Evolutionary conservation across 2,797 vertebrate species (phyloP), one percentile per base, ranked within the genome.

Genomic region (Artibeus jamaicensis): DNA sequence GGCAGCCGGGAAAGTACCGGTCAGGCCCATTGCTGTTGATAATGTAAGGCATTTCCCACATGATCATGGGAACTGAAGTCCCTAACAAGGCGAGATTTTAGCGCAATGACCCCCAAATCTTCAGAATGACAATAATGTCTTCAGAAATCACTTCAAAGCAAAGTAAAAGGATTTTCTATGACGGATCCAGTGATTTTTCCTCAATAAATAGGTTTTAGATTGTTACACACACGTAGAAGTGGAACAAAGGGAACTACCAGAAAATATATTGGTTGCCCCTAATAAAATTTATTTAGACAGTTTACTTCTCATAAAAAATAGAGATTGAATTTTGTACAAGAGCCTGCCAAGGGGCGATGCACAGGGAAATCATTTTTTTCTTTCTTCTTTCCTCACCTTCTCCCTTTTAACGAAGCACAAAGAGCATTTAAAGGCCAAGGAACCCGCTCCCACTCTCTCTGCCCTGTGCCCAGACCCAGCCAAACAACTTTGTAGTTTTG

Each of bases 221-320:
- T 99, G 99, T 99, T 98, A 98, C 98, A 99, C 98, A 98, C 98
- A 99, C 98, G 98, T 98, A 98, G 98, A 98, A 98, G 98, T 98
- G 98, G 98, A 98, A 99, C 98, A 99, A 98, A 99, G 98, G 98
- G 98, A 98, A 98, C 98, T 98, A 98, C 97, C 98, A 98, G 98
- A 98, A 98, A 99, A 99, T 98, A 99, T 99, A 99, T 98, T 99
- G 99, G 98, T 98, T 98, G 98, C 97, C 97, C 98, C 98, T 99
- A 99, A 99, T 99, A 99, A 99, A 99, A 99, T 99, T 99, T 99
- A 99, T 99, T 99, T 98, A 99, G 98, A 98, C 98, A 98, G 99
- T 99, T 99, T 99, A 98, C 98, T 98, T 98, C 99, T 99, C 98
- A 99, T 98, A 99, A 99, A 99, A 99, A 98, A 98, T 98, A 99